These are phyloP conservation scores for Theodoxus fluviatilis DNA, from an alignment of 2,888 invertebrate species.

Conservation along the genomic window DNA sequence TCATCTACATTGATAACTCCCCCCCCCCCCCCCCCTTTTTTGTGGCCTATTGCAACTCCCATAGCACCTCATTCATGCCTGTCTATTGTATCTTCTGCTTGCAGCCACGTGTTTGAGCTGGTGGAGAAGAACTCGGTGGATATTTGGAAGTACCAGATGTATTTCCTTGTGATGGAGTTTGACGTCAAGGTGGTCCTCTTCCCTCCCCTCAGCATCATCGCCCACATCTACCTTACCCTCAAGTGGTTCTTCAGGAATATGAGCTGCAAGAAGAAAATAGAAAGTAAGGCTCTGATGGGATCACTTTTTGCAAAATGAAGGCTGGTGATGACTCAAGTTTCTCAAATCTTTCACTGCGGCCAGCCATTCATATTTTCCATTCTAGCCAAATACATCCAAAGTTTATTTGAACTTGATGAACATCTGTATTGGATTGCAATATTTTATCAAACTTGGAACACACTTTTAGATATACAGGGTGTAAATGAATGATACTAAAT, in stretches of 20 bases:
- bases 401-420: too few species aligned
- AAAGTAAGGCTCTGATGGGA: constrained; percentile 29
- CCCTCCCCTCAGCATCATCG: constrained; percentile 64
- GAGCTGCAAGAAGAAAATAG: constrained; percentile 37
- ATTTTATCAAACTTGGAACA: too few species aligned
- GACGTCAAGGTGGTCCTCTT: constrained; percentile 61
- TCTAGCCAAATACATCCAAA: too few species aligned
- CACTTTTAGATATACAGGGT: too few species aligned
- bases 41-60: too few species aligned
- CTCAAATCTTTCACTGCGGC: too few species aligned
- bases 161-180: constrained; percentile 64
- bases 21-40: too few species aligned
- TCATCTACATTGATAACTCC: too few species aligned
- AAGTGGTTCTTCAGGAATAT: constrained; percentile 40
- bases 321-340: not conserved
- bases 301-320: not conserved
- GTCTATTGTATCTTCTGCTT: too few species aligned
- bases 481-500: too few species aligned
- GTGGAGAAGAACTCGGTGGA: constrained; percentile 65
- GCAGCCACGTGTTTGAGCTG: constrained; percentile 65
- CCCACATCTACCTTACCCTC: constrained; percentile 43
- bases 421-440: too few species aligned
- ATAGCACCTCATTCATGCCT: too few species aligned
- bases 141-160: constrained; percentile 67
- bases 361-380: not conserved